Conservation (phyloP, 2,113 vertebrate species). For the Butastur rufipennis region DNA sequence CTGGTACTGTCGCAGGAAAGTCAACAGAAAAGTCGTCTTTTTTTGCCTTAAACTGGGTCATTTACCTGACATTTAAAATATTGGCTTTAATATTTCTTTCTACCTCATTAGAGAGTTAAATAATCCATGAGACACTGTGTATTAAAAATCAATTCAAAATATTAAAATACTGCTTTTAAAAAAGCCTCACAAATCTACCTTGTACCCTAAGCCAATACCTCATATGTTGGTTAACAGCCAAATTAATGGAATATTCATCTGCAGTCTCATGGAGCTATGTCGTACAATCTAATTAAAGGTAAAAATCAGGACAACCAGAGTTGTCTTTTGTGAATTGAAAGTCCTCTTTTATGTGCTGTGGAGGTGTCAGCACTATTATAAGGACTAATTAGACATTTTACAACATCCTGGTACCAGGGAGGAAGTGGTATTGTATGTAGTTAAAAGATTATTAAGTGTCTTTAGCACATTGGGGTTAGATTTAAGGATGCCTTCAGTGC, state of each 20-base stretch:
- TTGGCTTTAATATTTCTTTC: conserved; percentile 63
- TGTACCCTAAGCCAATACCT: conserved; percentile 12
- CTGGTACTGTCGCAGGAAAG: background rate
- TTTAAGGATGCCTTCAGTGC: conserved; percentile 67
- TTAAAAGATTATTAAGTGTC: conserved; percentile 75
- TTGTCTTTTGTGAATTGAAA: conserved; percentile 76
- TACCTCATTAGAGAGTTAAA: conserved; percentile 59
- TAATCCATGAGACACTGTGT: conserved; percentile 51
- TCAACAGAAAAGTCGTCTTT: background rate
- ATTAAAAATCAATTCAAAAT: conserved; percentile 55
- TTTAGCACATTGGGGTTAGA: conserved; percentile 65
- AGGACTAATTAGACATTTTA: conserved; percentile 80
- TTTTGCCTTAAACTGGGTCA: background rate
- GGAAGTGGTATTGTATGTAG: conserved; percentile 62
- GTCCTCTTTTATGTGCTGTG: conserved; percentile 72
- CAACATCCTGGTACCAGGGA: conserved; percentile 68
- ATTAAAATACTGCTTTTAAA: conserved; percentile 35
- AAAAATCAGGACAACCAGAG: conserved; percentile 73
- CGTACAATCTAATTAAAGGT: conserved; percentile 74
- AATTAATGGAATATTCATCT: conserved; percentile 69
- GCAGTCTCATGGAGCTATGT: conserved; percentile 50
- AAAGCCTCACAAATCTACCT: conserved; percentile 51
- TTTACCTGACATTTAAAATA: conserved; percentile 53
- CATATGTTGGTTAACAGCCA: conserved; percentile 64
- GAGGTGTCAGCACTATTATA: conserved; percentile 73